Evolutionary conservation across 1,140 invertebrate species (phyloP).

Genomic region (Pseudobourletiella spinata): DNA sequence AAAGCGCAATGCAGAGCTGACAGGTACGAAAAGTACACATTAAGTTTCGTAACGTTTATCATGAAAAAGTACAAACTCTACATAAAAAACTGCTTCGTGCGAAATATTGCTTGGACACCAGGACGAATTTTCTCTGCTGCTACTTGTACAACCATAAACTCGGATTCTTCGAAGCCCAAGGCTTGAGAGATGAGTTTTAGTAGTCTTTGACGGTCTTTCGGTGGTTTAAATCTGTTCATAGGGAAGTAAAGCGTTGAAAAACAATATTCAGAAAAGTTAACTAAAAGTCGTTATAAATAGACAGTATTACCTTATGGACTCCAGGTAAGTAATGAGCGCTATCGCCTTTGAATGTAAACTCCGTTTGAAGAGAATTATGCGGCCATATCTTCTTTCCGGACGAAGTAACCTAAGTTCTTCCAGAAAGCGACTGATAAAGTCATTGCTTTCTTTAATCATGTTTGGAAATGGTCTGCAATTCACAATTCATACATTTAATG

Average conservation of each 20-base stretch:
- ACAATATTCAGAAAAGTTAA: too few species aligned
- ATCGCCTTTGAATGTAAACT: slow-evolving; percentile 29
- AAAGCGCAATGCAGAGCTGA: too few species aligned
- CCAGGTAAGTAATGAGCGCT: slow-evolving; percentile 24
- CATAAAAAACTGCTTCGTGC: too few species aligned
- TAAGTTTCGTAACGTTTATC: too few species aligned
- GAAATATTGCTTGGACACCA: slow-evolving; percentile 15
- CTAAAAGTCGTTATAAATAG: too few species aligned
- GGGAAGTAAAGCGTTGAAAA: neutral
- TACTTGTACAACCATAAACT: slow-evolving; percentile 30
- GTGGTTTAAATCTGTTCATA: slow-evolving; percentile 15
- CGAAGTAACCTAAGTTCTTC: slow-evolving; percentile 20
- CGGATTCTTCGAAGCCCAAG: slow-evolving; percentile 24
- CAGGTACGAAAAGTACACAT: too few species aligned
- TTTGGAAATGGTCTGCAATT: slow-evolving; percentile 25
- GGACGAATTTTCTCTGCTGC: slow-evolving; percentile 34
- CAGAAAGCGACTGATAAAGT: slow-evolving; percentile 29
- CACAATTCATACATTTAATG: neutral
- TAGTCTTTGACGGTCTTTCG: slow-evolving; percentile 18
- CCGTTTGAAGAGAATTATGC: slow-evolving; percentile 26
- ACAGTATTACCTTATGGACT: slow-evolving; percentile 29
- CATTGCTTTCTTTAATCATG: slow-evolving; percentile 18
- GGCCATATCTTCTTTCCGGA: slow-evolving; percentile 19
- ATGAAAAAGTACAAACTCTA: too few species aligned
- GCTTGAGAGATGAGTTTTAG: slow-evolving; percentile 15